These are phyloP conservation scores for Paragorgia papillata DNA, from an alignment of 92 coral and sea anemone genomes.

Conservation along the genomic window DNA sequence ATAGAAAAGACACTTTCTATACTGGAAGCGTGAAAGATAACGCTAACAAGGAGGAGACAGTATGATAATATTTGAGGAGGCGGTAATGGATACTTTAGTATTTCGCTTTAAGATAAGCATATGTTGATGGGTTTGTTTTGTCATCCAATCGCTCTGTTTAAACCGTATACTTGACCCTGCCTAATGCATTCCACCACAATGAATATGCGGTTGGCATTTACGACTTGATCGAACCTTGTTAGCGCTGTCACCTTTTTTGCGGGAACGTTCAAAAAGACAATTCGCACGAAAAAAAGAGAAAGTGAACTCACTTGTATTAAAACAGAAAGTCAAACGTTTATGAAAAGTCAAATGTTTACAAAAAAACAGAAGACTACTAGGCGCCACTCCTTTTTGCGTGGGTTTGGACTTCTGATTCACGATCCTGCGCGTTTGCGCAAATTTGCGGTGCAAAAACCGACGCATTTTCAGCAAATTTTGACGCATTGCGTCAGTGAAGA, in stretches of 20 bases:
- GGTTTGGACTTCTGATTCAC: background rate
- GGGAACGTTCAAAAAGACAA: background rate
- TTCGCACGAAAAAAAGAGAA: background rate
- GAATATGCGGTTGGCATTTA: background rate
- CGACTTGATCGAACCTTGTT: conserved; percentile 18
- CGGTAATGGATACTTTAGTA: background rate
- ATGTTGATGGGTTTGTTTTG: conserved; percentile 16
- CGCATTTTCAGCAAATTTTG: too few relatives aligned
- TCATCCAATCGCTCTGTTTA: conserved; percentile 22
- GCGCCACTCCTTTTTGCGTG: background rate
- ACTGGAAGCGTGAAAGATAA: conserved; percentile 6
- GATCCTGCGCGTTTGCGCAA: background rate
- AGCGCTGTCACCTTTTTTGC: conserved; percentile 26
- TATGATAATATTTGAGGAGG: background rate
- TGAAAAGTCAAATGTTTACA: too few relatives aligned
- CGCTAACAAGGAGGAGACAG: conserved; percentile 35
- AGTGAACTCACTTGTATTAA: background rate
- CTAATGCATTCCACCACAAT: conserved; percentile 1
- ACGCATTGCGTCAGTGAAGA: too few relatives aligned
- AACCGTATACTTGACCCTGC: conserved; percentile 15
- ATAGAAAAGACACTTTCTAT: too few relatives aligned
- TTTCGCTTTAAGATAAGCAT: conserved; percentile 27
- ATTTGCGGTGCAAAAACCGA: too few relatives aligned
- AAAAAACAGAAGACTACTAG: background rate
- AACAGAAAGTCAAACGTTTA: background rate